A percentile compares a stretch with the other conserved stretches of the same genome.
Conservation (phyloP, 2,113 vertebrate species). For the Narcine bancroftii region DNA sequence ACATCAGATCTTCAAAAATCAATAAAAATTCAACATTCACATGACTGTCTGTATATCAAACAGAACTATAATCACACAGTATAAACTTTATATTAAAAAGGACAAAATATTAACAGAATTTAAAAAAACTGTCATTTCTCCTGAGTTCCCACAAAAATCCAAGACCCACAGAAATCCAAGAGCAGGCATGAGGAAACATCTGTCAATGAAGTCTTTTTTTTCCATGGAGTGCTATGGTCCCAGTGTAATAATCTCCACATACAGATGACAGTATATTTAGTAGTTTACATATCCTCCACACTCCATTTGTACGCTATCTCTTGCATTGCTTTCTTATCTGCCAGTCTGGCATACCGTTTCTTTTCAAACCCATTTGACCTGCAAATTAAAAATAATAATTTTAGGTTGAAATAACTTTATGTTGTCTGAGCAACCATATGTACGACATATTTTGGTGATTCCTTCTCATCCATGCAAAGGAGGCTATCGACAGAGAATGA, state of each 20-base stretch:
- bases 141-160: not conserved
- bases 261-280: not conserved
- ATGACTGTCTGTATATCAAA: not conserved
- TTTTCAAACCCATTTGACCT: constrained; percentile 95
- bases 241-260: not conserved
- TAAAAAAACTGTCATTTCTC: not conserved
- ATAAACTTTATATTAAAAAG: constrained; percentile 21
- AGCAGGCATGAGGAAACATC: not conserved
- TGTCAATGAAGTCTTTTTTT: not conserved
- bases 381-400: constrained; percentile 29
- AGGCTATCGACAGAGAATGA: not conserved
- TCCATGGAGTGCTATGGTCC: not conserved
- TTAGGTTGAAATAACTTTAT: not conserved
- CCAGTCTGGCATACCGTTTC: constrained; percentile 72
- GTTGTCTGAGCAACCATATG: not conserved
- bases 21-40: not conserved
- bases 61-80: not conserved
- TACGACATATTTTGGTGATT: not conserved
- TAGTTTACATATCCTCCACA: constrained; percentile 83
- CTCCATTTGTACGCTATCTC: constrained; percentile 94
- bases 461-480: not conserved
- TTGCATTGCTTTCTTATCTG: constrained; percentile 79
- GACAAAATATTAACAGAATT: constrained; percentile 11
- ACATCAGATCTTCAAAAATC: not conserved
- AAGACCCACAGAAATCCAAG: not conserved